Evolutionary conservation across 1,140 invertebrate genomes (phyloP).

Genomic region (Drosophila carrolli): DNA sequence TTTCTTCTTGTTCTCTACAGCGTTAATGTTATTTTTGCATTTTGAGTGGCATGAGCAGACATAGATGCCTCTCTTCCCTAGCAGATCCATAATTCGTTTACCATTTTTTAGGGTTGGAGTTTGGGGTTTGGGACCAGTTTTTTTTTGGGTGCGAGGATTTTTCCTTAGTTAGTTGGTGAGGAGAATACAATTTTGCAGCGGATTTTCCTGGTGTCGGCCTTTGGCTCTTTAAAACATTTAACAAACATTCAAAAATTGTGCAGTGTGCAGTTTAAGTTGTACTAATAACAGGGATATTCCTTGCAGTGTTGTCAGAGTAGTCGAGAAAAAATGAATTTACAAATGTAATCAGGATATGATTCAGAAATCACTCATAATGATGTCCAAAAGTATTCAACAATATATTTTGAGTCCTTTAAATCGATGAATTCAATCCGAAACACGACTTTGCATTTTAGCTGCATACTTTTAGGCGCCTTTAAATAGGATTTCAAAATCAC

Average conservation of each 20-base stretch:
- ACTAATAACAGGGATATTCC: slow-evolving; percentile 72
- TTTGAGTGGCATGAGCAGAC: slow-evolving; percentile 68
- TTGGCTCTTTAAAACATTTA: slow-evolving; percentile 68
- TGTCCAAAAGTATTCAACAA: no score
- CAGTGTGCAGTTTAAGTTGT: slow-evolving; percentile 82
- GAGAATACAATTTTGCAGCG: slow-evolving; percentile 78
- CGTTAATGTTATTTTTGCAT: slow-evolving; percentile 70
- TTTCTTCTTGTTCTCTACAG: slow-evolving; percentile 70
- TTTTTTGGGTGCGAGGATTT: slow-evolving; percentile 17
- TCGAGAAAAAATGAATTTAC: background rate
- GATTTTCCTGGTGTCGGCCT: slow-evolving; percentile 45
- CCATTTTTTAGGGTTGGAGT: slow-evolving; percentile 50
- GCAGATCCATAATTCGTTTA: slow-evolving; percentile 82
- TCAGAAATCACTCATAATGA: no score
- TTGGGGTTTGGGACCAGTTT: background rate
- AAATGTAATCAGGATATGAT: no score
- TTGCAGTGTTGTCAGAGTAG: slow-evolving; percentile 3
- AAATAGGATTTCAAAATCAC: background rate
- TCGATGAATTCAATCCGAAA: no score
- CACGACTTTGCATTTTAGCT: no score
- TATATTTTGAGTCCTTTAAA: no score
- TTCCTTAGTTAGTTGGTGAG: slow-evolving; percentile 31
- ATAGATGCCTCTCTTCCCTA: slow-evolving; percentile 55
- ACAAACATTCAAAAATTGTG: slow-evolving; percentile 81
- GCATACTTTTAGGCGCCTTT: no score